Conservation (phyloP, 2,797 vertebrate species). For the Danio jaintianensis region DNA sequence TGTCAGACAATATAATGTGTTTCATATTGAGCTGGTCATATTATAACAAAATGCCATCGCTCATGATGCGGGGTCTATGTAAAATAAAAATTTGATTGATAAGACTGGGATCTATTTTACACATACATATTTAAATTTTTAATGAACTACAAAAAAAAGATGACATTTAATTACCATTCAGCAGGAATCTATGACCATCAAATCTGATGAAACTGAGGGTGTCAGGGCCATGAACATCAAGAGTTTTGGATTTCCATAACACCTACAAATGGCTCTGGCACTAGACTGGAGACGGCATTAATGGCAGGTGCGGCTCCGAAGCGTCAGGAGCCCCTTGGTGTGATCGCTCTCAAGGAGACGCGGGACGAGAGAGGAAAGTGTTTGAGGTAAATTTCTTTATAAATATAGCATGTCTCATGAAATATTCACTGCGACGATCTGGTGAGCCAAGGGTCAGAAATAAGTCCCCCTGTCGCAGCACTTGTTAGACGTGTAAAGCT, state of each 20-base stretch:
- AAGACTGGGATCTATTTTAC: slow-evolving; percentile 2
- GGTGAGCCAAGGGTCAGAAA: slow-evolving; percentile 61
- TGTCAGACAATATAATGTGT: not conserved
- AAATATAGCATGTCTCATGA: slow-evolving; percentile 64
- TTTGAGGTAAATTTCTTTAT: slow-evolving; percentile 64
- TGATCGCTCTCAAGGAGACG: slow-evolving; percentile 18
- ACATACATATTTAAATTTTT: not conserved
- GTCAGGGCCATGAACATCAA: slow-evolving; percentile 11
- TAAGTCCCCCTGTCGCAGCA: slow-evolving; percentile 56
- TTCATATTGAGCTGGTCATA: not conserved
- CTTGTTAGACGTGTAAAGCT: slow-evolving; percentile 62
- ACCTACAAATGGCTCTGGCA: slow-evolving; percentile 20
- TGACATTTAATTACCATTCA: slow-evolving; percentile 13
- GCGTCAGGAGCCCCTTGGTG: slow-evolving; percentile 10
- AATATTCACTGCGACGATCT: slow-evolving; percentile 60
- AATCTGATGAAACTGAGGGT: slow-evolving; percentile 12
- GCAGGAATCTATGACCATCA: slow-evolving; percentile 17
- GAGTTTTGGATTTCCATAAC: slow-evolving; percentile 28
- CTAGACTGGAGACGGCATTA: slow-evolving; percentile 19
- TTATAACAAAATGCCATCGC: not conserved
- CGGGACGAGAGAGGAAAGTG: slow-evolving; percentile 40
- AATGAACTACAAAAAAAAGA: not conserved
- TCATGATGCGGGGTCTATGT: not conserved
- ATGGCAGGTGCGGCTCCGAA: slow-evolving; percentile 35
- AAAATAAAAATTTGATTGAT: not conserved